These are phyloP conservation scores for Platorchestia sp. DNA, from an alignment of 1,140 invertebrate species.

Conservation along the genomic window DNA sequence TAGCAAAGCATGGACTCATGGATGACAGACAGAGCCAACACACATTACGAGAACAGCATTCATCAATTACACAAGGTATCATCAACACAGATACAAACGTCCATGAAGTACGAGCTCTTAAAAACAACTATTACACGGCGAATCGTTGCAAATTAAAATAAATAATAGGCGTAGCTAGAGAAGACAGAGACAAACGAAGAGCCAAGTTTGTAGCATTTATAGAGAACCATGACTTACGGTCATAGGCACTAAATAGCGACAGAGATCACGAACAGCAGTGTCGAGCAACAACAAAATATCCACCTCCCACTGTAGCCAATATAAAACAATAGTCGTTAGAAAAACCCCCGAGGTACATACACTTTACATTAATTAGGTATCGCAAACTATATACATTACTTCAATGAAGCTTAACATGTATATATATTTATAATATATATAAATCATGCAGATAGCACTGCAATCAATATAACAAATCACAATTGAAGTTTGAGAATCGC, in stretches of 20 bases:
- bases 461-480: conserved; percentile 67
- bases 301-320: conserved; percentile 29
- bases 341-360: conserved; percentile 57
- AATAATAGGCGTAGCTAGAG: neutral
- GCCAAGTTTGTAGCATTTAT: neutral
- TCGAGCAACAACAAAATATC: conserved; percentile 40
- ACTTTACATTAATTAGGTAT: conserved; percentile 64
- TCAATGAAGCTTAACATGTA: conserved; percentile 58
- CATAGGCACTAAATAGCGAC: conserved; percentile 13
- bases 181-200: neutral
- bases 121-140: conserved; percentile 39
- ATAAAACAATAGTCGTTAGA: conserved; percentile 45
- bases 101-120: neutral
- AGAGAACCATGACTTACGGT: neutral
- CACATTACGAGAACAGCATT: neutral
- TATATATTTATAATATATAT: conserved; percentile 60
- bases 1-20: neutral
- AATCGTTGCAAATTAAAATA: conserved; percentile 44
- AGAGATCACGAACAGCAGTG: conserved; percentile 43
- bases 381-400: conserved; percentile 61
- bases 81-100: neutral
- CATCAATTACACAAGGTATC: conserved; percentile 24
- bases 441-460: conserved; percentile 66
- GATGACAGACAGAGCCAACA: neutral
- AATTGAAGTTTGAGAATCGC: conserved; percentile 67